A percentile compares a stretch with the other conserved stretches of the same genome.
Conservation (phyloP, 2,888 invertebrate genomes). For the Tipula confusa region DNA sequence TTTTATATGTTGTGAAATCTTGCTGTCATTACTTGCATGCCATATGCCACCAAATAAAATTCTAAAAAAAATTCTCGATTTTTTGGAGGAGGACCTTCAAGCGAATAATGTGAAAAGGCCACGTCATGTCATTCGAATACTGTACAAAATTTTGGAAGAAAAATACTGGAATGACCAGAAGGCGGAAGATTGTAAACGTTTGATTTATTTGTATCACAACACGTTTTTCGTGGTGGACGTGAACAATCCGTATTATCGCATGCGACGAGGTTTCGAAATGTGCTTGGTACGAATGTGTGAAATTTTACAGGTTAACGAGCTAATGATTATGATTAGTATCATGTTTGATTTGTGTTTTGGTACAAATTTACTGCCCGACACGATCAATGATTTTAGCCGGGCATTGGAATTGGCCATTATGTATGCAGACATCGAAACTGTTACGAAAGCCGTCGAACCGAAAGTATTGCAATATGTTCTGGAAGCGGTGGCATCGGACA, state of each 20-base stretch:
- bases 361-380: slow-evolving; percentile 48
- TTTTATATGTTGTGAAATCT: background rate
- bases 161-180: background rate
- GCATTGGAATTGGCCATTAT: slow-evolving; percentile 54
- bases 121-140: background rate
- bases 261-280: background rate
- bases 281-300: background rate
- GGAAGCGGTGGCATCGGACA: slow-evolving; percentile 51
- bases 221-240: background rate
- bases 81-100: background rate
- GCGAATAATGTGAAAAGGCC: background rate
- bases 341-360: slow-evolving; percentile 39
- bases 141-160: background rate
- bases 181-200: background rate
- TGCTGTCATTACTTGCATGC: background rate
- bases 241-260: background rate
- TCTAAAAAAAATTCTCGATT: background rate
- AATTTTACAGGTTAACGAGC: background rate
- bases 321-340: background rate
- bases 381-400: slow-evolving; percentile 53
- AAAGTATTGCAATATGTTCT: slow-evolving; percentile 53
- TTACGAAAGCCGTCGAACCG: slow-evolving; percentile 50
- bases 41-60: background rate
- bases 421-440: slow-evolving; percentile 49
- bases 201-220: background rate